A percentile compares a stretch with the other conserved stretches of the same genome.
These are phyloP conservation scores for Connochaetes taurinus DNA, from an alignment of 2,113 vertebrate species.

Conservation along the genomic window DNA sequence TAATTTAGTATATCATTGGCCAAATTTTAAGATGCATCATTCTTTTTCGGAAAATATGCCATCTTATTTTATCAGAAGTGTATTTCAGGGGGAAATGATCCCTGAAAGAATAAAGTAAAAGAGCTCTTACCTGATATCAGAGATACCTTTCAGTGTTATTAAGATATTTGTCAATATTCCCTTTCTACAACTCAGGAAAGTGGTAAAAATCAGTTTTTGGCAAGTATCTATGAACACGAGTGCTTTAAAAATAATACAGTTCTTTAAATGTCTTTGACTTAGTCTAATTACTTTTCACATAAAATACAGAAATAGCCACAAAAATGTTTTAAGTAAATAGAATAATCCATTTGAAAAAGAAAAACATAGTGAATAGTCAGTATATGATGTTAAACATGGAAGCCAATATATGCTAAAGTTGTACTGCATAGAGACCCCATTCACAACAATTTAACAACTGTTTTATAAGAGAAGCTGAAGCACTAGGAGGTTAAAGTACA, in stretches of 20 bases:
- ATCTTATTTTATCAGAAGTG: background rate
- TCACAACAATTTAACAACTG: background rate
- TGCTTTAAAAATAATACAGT: conserved; percentile 41
- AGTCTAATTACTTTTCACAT: conserved; percentile 5
- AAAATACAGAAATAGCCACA: background rate
- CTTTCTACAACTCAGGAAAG: background rate
- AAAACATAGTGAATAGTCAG: background rate
- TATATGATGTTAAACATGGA: conserved; percentile 26
- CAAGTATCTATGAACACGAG: background rate
- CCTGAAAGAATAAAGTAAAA: background rate
- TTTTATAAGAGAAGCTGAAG: conserved; percentile 35
- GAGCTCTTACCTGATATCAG: background rate
- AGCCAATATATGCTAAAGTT: background rate
- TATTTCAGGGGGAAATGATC: background rate
- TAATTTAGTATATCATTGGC: background rate
- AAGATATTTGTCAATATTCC: background rate
- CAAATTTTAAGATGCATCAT: conserved; percentile 20
- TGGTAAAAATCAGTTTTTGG: conserved; percentile 11
- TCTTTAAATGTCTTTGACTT: conserved; percentile 36
- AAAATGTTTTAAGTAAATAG: background rate
- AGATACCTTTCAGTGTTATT: background rate
- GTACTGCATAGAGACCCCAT: background rate
- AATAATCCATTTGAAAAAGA: background rate
- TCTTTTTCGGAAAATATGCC: background rate
- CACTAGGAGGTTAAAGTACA: background rate